Conservation (phyloP, 2,797 vertebrate genomes). For the Rhyacichthys aspro region DNA sequence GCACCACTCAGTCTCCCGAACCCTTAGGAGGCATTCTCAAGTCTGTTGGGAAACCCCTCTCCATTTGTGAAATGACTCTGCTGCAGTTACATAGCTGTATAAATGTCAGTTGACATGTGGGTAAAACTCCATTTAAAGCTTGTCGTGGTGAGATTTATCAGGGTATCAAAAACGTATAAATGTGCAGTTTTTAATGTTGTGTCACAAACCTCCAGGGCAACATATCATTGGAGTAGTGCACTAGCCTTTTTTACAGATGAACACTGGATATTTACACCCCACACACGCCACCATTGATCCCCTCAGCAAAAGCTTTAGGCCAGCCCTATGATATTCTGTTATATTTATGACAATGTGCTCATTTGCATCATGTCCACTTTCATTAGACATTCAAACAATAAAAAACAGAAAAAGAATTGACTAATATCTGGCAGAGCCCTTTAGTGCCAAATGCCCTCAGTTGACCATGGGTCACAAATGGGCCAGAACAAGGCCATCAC, state of each 20-base stretch:
- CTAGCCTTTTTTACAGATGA: conserved; percentile 19
- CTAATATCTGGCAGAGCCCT: conserved; percentile 26
- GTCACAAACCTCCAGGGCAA: conserved; percentile 30
- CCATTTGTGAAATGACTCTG: conserved; percentile 71
- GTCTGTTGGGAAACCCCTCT: conserved; percentile 50
- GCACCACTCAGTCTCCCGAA: conserved; percentile 63
- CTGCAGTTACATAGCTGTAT: conserved; percentile 68
- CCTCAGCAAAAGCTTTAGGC: conserved; percentile 9
- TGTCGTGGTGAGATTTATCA: conserved; percentile 72
- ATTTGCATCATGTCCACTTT: background rate
- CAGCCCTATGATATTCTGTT: conserved; percentile 12
- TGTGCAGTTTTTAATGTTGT: conserved; percentile 45
- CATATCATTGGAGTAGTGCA: conserved; percentile 25
- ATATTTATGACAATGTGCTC: conserved; percentile 5
- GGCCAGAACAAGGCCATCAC: conserved; percentile 36
- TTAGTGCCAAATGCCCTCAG: conserved; percentile 42
- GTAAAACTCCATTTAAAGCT: conserved; percentile 69
- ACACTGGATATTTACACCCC: conserved; percentile 27
- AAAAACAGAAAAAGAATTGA: background rate
- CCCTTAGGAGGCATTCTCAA: conserved; percentile 53
- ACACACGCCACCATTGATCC: conserved; percentile 7
- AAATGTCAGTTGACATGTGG: conserved; percentile 70
- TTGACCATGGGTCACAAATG: conserved; percentile 49
- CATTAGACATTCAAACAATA: background rate
- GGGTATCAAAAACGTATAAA: conserved; percentile 65